phyloP scores from a whole-genome alignment of 2,113 vertebrate species.

The Microtus richardsoni region DNA sequence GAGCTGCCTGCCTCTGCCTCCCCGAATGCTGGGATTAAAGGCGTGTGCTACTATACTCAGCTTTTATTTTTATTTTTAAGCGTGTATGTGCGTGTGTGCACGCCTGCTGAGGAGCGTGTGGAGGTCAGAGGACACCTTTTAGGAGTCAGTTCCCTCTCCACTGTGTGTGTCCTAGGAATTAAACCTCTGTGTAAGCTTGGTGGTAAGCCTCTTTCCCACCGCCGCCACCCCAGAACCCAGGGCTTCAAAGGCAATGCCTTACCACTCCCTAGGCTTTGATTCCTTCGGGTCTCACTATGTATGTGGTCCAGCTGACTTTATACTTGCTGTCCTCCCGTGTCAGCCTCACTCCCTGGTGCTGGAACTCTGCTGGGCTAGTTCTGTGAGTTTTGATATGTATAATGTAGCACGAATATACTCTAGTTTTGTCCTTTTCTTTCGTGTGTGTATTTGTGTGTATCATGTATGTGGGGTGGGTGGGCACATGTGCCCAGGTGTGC shows the following conservation, averaged over 20 bases:
- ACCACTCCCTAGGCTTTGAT: not conserved
- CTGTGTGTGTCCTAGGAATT: not conserved
- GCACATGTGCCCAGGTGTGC: not conserved
- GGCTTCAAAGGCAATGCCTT: too few species aligned
- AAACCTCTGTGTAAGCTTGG: not conserved
- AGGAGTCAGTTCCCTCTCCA: not conserved
- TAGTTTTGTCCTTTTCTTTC: not conserved
- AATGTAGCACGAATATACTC: not conserved
- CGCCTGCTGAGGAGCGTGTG: not conserved
- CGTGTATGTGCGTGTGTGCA: not conserved
- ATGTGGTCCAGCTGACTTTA: not conserved
- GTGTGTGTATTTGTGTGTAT: not conserved
- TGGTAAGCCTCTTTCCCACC: too few species aligned
- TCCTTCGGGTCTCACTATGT: not conserved
- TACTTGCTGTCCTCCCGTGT: not conserved
- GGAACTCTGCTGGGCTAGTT: not conserved
- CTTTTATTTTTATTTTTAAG: not conserved
- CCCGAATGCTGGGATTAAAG: not conserved
- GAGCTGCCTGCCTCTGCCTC: not conserved
- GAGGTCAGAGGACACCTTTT: not conserved
- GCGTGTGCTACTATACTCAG: not conserved
- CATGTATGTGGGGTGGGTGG: not conserved
- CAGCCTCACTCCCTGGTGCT: not conserved
- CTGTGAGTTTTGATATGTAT: not conserved
- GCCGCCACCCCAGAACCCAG: not conserved